phyloP scores from a whole-genome alignment of 2,888 invertebrate species.

The Oscheius myriophilus region DNA sequence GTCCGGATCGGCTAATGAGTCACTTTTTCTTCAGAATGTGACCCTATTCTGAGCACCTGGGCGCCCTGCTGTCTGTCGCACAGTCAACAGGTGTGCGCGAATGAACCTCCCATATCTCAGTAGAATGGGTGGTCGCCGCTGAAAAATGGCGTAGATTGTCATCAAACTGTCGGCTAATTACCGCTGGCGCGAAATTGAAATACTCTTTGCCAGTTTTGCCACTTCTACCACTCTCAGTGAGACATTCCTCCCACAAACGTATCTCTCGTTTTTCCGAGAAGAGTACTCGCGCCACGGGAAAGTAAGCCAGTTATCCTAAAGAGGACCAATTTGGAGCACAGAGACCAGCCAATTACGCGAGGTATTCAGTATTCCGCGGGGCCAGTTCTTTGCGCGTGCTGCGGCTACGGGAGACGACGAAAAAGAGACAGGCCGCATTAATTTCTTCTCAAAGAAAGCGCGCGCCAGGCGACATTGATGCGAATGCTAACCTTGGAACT shows the following conservation, averaged over 20 bases:
- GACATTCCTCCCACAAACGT: too few relatives aligned
- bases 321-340: conserved; percentile 28
- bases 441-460: conserved; percentile 22
- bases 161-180: conserved; percentile 19
- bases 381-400: neutral
- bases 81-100: conserved; percentile 19
- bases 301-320: conserved; percentile 28
- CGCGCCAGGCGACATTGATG: conserved; percentile 17
- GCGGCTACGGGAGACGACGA: neutral
- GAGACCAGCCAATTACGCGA: conserved; percentile 25
- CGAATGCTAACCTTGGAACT: conserved; percentile 24
- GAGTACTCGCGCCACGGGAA: neutral
- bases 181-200: too few relatives aligned
- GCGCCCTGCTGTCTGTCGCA: conserved; percentile 18
- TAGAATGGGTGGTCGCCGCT: conserved; percentile 20
- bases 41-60: conserved; percentile 11
- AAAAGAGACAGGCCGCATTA: conserved; percentile 8
- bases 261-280: too few relatives aligned
- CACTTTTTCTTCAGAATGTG: too few relatives aligned
- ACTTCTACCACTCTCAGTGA: too few relatives aligned
- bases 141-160: conserved; percentile 27
- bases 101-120: conserved; percentile 20
- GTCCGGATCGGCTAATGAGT: too few relatives aligned
- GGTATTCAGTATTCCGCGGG: conserved; percentile 6
- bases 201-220: too few relatives aligned